Evolutionary conservation across 2,797 vertebrate species (phyloP).

Genomic region (Nyctibius grandis): DNA sequence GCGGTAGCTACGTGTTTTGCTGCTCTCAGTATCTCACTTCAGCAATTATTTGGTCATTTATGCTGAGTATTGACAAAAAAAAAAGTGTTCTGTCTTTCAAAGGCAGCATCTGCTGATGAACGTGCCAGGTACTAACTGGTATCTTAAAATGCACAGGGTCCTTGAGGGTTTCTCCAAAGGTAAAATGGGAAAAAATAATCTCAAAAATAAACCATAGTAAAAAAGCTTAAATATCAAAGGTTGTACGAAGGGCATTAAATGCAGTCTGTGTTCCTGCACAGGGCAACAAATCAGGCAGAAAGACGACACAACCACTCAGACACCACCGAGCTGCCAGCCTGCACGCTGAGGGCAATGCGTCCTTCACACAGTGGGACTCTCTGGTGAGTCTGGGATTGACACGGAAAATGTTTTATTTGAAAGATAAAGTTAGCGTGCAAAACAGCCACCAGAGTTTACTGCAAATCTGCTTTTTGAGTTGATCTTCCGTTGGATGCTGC

Average conservation of each 20-base stretch:
- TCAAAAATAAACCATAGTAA: not conserved
- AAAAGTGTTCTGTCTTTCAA: not conserved
- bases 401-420: not conserved
- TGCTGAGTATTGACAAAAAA: not conserved
- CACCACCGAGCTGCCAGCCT: accelerated
- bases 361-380: accelerated
- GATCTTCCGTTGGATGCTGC: not conserved
- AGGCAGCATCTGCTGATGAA: not conserved
- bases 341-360: accelerated
- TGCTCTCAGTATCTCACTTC: not conserved
- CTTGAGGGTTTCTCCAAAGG: not conserved
- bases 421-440: not conserved
- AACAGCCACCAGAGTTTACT: not conserved
- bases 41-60: not conserved
- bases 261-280: not conserved
- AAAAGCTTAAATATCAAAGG: not conserved
- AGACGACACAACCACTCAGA: not conserved
- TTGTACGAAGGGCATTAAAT: not conserved
- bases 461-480: not conserved
- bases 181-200: not conserved
- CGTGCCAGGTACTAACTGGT: too few species aligned
- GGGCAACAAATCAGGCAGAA: not conserved
- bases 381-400: not conserved
- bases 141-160: not conserved
- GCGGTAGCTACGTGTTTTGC: accelerated